A percentile compares a stretch with the other conserved stretches of the same genome.
phyloP scores from a whole-genome alignment of 2,888 invertebrate genomes.

The Matsumyia berberina region DNA sequence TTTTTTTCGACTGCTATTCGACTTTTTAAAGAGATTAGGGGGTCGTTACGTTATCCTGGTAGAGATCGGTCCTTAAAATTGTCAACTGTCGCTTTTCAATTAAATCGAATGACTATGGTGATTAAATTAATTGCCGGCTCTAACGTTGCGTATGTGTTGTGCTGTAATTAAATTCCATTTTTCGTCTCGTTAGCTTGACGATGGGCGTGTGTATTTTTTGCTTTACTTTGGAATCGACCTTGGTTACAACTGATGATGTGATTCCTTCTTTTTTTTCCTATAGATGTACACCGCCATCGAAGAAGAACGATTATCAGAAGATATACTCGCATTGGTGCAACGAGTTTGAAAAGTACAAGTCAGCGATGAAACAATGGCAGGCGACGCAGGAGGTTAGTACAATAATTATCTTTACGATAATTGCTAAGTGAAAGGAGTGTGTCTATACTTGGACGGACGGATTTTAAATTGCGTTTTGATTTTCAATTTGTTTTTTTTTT shows the following conservation, averaged over 20 bases:
- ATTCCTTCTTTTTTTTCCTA: constrained; percentile 62
- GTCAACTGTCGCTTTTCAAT: constrained; percentile 69
- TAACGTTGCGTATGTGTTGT: constrained; percentile 57
- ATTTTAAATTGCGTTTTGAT: not conserved
- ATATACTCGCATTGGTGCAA: constrained; percentile 99
- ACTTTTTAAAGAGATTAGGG: constrained; percentile 62
- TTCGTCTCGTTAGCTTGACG: constrained; percentile 51
- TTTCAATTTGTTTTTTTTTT: constrained; percentile 9
- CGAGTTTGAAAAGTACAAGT: constrained; percentile 98
- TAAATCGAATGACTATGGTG: constrained; percentile 70
- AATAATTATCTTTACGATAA: not conserved
- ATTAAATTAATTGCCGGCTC: constrained; percentile 68
- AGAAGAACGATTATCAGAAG: constrained; percentile 96
- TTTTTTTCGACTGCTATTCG: constrained; percentile 48
- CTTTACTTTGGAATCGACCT: constrained; percentile 5
- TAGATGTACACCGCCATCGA: constrained; percentile 94
- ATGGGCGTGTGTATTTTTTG: constrained; percentile 9
- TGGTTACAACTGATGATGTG: constrained; percentile 7
- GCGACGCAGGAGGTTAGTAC: constrained; percentile 93
- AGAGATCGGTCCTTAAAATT: constrained; percentile 59
- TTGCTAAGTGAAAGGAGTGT: no score
- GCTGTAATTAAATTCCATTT: constrained; percentile 66
- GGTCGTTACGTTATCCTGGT: constrained; percentile 55
- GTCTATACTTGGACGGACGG: no score
- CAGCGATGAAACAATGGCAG: constrained; percentile 98